Conservation (phyloP, 2,797 vertebrate genomes). For the Phoebastria nigripes region DNA sequence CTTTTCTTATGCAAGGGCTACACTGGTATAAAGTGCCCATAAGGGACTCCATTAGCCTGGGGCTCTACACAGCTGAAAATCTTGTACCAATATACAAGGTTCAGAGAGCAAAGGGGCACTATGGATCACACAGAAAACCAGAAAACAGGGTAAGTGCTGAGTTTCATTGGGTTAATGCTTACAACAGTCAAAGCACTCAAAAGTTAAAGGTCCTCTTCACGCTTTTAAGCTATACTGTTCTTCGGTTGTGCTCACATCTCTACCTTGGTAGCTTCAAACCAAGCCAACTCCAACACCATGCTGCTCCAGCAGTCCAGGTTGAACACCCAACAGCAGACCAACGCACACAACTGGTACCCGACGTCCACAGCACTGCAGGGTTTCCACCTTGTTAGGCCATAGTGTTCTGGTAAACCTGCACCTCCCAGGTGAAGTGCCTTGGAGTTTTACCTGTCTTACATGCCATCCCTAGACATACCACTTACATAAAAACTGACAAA, state of each 20-base stretch:
- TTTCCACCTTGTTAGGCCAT: not conserved
- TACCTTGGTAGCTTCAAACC: not conserved
- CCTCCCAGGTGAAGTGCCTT: constrained; percentile 7
- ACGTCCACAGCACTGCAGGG: not conserved
- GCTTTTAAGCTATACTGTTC: not conserved
- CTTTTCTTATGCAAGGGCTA: not conserved
- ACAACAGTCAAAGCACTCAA: not conserved
- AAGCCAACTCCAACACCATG: not conserved
- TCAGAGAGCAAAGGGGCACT: not conserved
- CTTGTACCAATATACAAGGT: not conserved
- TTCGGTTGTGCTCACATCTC: not conserved
- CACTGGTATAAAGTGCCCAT: not conserved
- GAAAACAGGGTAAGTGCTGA: not conserved
- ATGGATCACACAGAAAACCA: not conserved
- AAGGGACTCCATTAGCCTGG: not conserved
- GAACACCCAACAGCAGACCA: constrained; percentile 8
- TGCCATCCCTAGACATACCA: not conserved
- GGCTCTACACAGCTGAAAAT: constrained; percentile 20
- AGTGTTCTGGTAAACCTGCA: constrained; percentile 8
- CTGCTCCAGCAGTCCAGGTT: not conserved
- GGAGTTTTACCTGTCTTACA: not conserved
- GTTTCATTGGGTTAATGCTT: not conserved
- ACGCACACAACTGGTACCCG: not conserved
- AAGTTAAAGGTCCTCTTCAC: not conserved
- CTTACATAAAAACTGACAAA: not conserved